Evolutionary conservation across 2,113 vertebrate species (phyloP).

Genomic region (Alosa alosa): DNA sequence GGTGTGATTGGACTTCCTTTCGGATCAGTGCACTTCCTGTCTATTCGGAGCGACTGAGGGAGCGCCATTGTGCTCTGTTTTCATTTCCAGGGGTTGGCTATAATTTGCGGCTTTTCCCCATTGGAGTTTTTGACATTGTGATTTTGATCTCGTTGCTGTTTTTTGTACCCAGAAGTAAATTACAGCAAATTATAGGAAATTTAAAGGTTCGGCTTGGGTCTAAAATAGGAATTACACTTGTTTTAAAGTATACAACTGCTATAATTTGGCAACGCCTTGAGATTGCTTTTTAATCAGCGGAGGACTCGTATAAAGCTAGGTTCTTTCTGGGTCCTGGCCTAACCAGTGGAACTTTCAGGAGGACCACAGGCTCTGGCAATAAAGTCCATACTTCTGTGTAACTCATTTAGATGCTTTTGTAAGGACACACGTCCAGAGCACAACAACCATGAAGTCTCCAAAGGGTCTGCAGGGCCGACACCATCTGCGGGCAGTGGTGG

Average conservation of each 20-base stretch:
- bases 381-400: conserved; percentile 38
- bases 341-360: conserved; percentile 49
- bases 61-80: conserved; percentile 61
- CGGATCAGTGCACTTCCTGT: conserved; percentile 43
- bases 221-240: conserved; percentile 56
- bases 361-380: conserved; percentile 41
- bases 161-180: conserved; percentile 59
- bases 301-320: conserved; percentile 45
- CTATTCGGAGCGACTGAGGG: conserved; percentile 48
- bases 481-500: conserved; percentile 17
- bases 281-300: conserved; percentile 51
- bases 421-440: conserved; percentile 48
- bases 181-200: conserved; percentile 69
- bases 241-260: conserved; percentile 50
- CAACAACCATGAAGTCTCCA: conserved; percentile 61
- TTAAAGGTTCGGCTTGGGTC: conserved; percentile 57
- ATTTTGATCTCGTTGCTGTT: conserved; percentile 57
- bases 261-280: conserved; percentile 51
- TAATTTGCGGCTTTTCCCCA: conserved; percentile 68
- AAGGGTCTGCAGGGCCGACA: conserved; percentile 38
- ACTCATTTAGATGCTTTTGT: conserved; percentile 56
- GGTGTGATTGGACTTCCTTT: conserved; percentile 60
- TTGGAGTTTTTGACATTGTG: conserved; percentile 60
- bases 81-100: conserved; percentile 60
- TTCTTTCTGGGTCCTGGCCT: conserved; percentile 52